Conservation (phyloP, 2,888 invertebrate genomes). For the Chaitophorus viminalis region DNA sequence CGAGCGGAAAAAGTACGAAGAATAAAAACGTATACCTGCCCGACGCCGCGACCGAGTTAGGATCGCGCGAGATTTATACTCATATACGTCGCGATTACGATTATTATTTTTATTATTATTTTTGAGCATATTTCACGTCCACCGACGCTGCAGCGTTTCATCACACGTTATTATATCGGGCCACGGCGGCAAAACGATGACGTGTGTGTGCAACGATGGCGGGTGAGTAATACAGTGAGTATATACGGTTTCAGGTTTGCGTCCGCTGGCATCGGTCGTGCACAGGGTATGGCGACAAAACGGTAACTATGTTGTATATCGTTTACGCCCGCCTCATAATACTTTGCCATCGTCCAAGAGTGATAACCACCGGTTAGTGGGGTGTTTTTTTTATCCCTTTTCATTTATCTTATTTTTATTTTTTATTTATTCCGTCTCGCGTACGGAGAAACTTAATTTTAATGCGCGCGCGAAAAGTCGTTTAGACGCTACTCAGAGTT, state of each 20-base stretch:
- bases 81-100: not conserved
- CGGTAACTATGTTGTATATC: not conserved
- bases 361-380: no score
- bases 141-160: not conserved
- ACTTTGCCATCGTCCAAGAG: no score
- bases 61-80: not conserved
- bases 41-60: not conserved
- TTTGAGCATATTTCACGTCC: not conserved
- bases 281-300: not conserved
- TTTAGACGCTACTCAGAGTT: not conserved
- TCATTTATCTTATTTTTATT: not conserved
- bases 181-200: not conserved
- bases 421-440: not conserved
- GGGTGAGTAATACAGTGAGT: no score
- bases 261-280: no score
- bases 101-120: not conserved
- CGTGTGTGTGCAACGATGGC: not conserved
- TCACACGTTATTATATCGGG: not conserved
- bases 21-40: not conserved
- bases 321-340: not conserved
- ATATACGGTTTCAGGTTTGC: no score
- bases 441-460: conserved; percentile 17
- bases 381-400: not conserved
- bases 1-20: not conserved
- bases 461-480: conserved; percentile 6